Evolutionary conservation across 2,797 vertebrate species (phyloP).

Genomic region (Podarcis siculus): DNA sequence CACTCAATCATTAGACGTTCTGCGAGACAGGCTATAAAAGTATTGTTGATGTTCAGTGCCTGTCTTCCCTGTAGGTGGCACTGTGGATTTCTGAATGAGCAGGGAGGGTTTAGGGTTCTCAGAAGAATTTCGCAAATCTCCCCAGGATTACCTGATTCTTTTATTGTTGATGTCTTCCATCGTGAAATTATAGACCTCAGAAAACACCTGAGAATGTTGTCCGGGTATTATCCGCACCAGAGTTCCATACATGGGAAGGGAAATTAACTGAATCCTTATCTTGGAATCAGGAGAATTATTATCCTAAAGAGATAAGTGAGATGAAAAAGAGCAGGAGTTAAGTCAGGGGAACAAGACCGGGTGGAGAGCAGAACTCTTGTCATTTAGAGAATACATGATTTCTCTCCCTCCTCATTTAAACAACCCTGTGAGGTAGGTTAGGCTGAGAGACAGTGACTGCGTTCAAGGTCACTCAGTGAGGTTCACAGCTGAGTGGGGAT

Average conservation of each 20-base stretch:
- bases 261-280: constrained; percentile 89
- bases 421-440: no score
- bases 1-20: background rate
- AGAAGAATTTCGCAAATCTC: background rate
- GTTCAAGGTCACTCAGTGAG: no score
- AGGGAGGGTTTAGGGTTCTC: background rate
- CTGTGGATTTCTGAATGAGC: background rate
- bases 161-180: constrained; percentile 92
- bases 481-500: no score
- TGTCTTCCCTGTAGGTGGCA: background rate
- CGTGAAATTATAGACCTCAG: constrained; percentile 90
- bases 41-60: background rate
- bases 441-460: no score
- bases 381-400: background rate
- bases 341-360: background rate
- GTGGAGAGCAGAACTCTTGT: background rate
- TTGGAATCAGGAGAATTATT: constrained; percentile 84
- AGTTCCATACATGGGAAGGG: constrained; percentile 89
- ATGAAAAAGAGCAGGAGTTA: background rate
- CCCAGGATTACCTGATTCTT: constrained; percentile 83
- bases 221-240: constrained; percentile 78
- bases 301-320: constrained; percentile 74
- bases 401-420: no score
- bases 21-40: background rate
- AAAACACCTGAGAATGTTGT: constrained; percentile 79